Conservation (phyloP, 2,888 invertebrate genomes). For the Sisyra nigra region DNA sequence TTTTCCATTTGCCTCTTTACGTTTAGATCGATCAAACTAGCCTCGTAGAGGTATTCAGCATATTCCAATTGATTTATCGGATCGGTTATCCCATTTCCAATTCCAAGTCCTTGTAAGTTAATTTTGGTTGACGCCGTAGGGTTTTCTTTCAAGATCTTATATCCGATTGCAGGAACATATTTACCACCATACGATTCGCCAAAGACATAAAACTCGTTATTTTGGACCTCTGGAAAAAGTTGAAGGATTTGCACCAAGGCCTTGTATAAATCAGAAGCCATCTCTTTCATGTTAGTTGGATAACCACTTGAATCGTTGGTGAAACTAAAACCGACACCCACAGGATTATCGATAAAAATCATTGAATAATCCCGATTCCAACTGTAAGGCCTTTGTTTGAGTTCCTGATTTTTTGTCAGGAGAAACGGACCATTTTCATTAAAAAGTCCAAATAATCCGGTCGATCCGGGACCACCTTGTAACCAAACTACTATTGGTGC, state of each 20-base stretch:
- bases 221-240: slow-evolving; percentile 58
- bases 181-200: slow-evolving; percentile 85
- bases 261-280: slow-evolving; percentile 63
- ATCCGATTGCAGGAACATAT: slow-evolving; percentile 60
- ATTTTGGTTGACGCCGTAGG: slow-evolving; percentile 41
- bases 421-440: slow-evolving; percentile 57
- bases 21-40: slow-evolving; percentile 52
- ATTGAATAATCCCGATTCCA: slow-evolving; percentile 70
- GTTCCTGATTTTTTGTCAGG: slow-evolving; percentile 27
- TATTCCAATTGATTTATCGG: slow-evolving; percentile 63
- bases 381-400: slow-evolving; percentile 46
- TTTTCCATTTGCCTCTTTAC: slow-evolving; percentile 40
- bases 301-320: slow-evolving; percentile 62
- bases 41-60: slow-evolving; percentile 62
- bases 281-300: slow-evolving; percentile 60
- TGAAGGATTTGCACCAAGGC: slow-evolving; percentile 69
- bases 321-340: slow-evolving; percentile 84
- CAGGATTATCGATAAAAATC: slow-evolving; percentile 86
- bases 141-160: slow-evolving; percentile 52
- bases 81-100: slow-evolving; percentile 70
- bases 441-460: slow-evolving; percentile 65
- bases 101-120: slow-evolving; percentile 52
- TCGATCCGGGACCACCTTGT: slow-evolving; percentile 73
- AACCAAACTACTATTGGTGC: slow-evolving; percentile 64
- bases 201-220: slow-evolving; percentile 67